Conservation (phyloP, 2,888 invertebrate species). For the Cephus runcator region DNA sequence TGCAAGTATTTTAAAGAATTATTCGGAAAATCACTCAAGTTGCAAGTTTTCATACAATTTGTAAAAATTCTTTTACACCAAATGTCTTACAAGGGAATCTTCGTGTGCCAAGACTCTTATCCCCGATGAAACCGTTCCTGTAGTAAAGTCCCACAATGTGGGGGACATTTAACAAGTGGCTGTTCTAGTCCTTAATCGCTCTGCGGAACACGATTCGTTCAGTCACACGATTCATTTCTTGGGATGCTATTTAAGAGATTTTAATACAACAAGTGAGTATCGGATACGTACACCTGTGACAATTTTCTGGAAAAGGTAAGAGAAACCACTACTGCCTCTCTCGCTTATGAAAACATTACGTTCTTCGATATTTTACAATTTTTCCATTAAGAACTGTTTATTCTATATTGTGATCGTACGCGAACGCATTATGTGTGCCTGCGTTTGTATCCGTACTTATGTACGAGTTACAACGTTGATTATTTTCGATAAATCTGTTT, state of each 20-base stretch:
- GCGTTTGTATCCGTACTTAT: background rate
- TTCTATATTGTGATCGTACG: background rate
- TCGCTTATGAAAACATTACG: background rate
- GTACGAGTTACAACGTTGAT: background rate
- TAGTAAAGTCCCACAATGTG: background rate
- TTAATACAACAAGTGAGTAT: background rate
- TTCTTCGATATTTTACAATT: background rate
- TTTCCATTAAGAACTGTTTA: background rate
- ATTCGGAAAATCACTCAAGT: background rate
- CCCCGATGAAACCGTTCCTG: background rate
- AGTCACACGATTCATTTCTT: background rate
- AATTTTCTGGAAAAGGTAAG: background rate
- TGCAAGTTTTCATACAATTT: background rate
- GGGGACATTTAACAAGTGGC: slow-evolving; percentile 52
- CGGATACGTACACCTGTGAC: background rate
- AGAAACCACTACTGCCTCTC: background rate
- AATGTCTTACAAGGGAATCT: background rate
- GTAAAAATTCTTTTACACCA: background rate
- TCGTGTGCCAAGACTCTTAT: background rate
- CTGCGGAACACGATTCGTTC: slow-evolving; percentile 45
- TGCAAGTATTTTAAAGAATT: background rate
- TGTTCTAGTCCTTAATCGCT: slow-evolving; percentile 45
- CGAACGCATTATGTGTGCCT: background rate
- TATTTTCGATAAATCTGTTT: slow-evolving; percentile 18
- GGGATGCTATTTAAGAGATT: background rate